A percentile compares a stretch with the other conserved stretches of the same genome.
Conservation (phyloP, 2,113 vertebrate species). For the Xyrauchen texanus region DNA sequence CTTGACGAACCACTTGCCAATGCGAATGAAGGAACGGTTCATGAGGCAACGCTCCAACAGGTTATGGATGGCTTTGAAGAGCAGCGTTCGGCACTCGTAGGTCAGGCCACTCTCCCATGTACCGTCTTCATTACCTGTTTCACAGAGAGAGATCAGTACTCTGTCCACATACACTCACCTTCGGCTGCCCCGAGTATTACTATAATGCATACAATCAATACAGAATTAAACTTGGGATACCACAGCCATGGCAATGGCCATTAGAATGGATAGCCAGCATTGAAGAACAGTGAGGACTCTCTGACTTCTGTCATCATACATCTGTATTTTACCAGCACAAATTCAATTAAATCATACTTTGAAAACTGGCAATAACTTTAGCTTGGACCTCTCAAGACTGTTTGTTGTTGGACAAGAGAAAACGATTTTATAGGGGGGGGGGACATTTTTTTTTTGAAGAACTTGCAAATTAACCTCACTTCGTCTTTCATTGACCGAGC, state of each 20-base stretch:
- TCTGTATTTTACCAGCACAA: neutral
- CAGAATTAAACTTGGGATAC: neutral
- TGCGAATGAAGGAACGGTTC: conserved; percentile 94
- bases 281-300: neutral
- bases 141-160: conserved; percentile 20
- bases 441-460: neutral
- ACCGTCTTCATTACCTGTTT: conserved; percentile 90
- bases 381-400: neutral
- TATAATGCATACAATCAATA: neutral
- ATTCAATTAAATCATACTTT: neutral
- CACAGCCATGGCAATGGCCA: too few species aligned
- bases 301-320: neutral
- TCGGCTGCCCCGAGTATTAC: neutral
- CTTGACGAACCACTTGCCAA: conserved; percentile 98
- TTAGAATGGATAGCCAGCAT: neutral
- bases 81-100: conserved; percentile 95
- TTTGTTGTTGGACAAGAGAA: neutral
- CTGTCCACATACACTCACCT: neutral
- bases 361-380: neutral
- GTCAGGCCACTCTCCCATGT: conserved; percentile 97
- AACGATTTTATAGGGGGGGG: neutral
- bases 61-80: conserved; percentile 99
- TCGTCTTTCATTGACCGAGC: neutral
- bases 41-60: conserved; percentile 95
- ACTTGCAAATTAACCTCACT: conserved; percentile 7